phyloP scores from a whole-genome alignment of 2,113 vertebrate genomes.

The Mohoua ochrocephala region DNA sequence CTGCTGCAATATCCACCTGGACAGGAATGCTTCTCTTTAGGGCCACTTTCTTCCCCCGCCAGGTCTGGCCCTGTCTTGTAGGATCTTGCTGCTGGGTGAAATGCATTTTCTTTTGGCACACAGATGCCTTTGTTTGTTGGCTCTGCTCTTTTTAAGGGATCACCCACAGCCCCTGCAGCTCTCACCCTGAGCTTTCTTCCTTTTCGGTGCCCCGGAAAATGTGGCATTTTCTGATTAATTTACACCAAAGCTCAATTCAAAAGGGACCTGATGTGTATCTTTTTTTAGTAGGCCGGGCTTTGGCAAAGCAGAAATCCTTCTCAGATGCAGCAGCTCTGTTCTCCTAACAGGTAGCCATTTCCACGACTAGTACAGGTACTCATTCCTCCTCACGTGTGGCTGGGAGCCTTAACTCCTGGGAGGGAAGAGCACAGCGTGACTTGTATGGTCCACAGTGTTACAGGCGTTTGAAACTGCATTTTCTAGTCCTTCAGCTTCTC shows the following conservation, averaged over 20 bases:
- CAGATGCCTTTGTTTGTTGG: not conserved
- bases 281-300: not conserved
- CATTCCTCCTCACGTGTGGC: not conserved
- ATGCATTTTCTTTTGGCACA: not conserved
- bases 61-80: not conserved
- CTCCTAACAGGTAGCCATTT: not conserved
- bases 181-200: not conserved
- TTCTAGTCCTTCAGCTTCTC: constrained; percentile 30
- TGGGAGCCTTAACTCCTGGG: not conserved
- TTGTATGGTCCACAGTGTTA: not conserved
- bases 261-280: not conserved
- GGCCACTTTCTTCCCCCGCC: not conserved
- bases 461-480: constrained; percentile 36
- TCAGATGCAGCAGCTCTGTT: not conserved
- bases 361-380: not conserved
- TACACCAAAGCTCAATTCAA: not conserved
- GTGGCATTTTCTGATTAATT: not conserved
- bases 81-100: not conserved
- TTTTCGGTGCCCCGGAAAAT: not conserved
- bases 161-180: not conserved
- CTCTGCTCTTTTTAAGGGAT: not conserved
- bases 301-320: not conserved
- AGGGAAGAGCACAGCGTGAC: not conserved
- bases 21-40: not conserved
- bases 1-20: not conserved